phyloP scores from a whole-genome alignment of 2,888 invertebrate species.

The Eristalis intricaria region DNA sequence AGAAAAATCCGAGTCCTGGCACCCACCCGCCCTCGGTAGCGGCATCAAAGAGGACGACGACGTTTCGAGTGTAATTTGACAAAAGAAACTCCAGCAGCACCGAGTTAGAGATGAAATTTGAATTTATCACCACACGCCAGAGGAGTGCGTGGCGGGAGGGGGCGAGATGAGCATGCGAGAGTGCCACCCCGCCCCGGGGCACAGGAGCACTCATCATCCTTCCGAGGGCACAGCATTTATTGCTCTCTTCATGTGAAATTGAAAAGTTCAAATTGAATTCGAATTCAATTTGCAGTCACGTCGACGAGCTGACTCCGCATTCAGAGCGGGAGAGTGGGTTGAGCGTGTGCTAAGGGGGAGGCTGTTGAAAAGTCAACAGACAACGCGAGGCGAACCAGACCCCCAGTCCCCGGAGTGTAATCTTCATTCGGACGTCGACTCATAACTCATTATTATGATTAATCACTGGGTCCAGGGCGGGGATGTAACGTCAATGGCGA shows the following conservation, averaged over 20 bases:
- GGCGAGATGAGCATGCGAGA: neutral
- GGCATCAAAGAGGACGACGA: constrained; percentile 49
- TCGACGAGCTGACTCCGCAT: constrained; percentile 54
- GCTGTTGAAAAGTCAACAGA: constrained; percentile 58
- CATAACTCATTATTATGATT: constrained; percentile 69
- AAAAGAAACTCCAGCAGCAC: constrained; percentile 62
- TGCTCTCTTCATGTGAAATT: constrained; percentile 64
- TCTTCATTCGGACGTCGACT: constrained; percentile 59
- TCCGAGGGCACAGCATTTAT: constrained; percentile 49
- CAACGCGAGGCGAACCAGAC: neutral
- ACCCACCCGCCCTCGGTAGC: neutral
- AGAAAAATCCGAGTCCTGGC: neutral
- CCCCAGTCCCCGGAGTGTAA: constrained; percentile 27
- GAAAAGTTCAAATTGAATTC: constrained; percentile 79
- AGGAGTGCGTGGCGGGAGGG: constrained; percentile 1
- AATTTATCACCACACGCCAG: constrained; percentile 56
- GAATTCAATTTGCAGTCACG: constrained; percentile 80
- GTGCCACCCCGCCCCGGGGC: constrained; percentile 41
- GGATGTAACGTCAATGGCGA: constrained; percentile 36
- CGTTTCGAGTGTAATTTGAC: constrained; percentile 61
- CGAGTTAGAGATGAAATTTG: constrained; percentile 65
- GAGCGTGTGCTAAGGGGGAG: neutral
- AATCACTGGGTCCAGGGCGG: constrained; percentile 60
- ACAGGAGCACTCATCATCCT: constrained; percentile 34
- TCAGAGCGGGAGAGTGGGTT: neutral